These are phyloP conservation scores for Aspiorhynchus laticeps DNA, from an alignment of 2,113 vertebrate species.

Conservation along the genomic window DNA sequence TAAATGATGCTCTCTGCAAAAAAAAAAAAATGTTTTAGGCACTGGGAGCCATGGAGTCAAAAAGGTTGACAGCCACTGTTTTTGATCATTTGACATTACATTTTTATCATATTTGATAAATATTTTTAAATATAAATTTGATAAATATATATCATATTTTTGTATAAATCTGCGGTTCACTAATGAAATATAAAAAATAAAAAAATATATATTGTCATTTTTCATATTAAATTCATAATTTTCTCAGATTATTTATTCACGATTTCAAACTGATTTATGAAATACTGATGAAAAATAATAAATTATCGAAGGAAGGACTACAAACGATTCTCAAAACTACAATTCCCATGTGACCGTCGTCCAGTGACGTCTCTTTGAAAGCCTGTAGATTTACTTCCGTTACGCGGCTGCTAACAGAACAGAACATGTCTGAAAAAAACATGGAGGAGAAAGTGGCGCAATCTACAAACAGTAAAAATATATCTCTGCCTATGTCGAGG, in stretches of 20 bases:
- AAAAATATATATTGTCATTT: too few relatives aligned
- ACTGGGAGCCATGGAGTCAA: too few relatives aligned
- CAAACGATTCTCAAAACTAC: constrained; percentile 34
- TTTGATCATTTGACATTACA: too few relatives aligned
- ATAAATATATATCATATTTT: too few relatives aligned
- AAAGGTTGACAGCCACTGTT: too few relatives aligned
- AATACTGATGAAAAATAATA: neutral
- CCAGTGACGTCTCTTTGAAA: neutral
- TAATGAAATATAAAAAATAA: neutral
- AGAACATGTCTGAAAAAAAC: constrained; percentile 69
- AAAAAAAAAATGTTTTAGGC: neutral
- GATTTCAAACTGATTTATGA: neutral
- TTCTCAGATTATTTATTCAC: neutral
- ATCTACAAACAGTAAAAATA: constrained; percentile 66
- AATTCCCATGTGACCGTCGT: constrained; percentile 25
- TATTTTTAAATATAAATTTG: too few relatives aligned
- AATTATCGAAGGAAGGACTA: neutral
- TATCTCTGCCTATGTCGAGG: constrained; percentile 89
- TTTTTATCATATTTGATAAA: too few relatives aligned
- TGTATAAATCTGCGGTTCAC: neutral
- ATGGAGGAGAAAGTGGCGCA: constrained; percentile 68
- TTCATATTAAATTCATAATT: too few relatives aligned
- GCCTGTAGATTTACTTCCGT: constrained; percentile 48
- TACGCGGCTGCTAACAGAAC: constrained; percentile 17
- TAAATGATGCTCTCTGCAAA: too few relatives aligned